phyloP scores from a whole-genome alignment of 2,888 invertebrate species.

The Leptinotarsa haldemani region DNA sequence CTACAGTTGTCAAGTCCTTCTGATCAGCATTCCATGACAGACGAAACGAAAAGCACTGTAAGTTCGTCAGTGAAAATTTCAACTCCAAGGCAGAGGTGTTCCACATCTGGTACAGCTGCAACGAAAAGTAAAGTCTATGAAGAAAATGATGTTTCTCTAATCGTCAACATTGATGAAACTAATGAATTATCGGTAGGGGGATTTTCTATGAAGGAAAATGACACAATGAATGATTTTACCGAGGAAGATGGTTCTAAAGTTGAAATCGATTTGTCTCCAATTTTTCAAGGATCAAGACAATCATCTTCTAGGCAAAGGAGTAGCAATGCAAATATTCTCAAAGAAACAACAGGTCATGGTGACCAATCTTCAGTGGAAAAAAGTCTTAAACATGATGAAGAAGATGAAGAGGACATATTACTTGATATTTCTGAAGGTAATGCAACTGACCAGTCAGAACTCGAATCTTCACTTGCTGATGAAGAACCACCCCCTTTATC shows the following conservation, averaged over 20 bases:
- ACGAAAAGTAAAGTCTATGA: neutral
- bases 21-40: neutral
- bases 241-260: neutral
- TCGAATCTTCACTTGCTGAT: constrained; percentile 4
- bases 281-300: neutral
- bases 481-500: constrained; percentile 1
- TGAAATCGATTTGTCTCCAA: neutral
- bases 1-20: neutral
- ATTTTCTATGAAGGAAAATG: neutral
- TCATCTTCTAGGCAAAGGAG: neutral
- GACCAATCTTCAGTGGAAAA: neutral
- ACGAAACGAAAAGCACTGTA: neutral
- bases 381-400: neutral
- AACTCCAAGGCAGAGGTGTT: neutral
- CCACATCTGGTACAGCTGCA: neutral
- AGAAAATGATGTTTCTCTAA: neutral
- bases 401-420: constrained; percentile 6
- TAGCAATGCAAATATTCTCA: neutral
- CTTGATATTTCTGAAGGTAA: neutral
- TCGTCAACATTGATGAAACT: neutral
- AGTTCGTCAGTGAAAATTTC: neutral
- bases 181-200: neutral
- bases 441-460: neutral
- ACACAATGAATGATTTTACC: neutral
- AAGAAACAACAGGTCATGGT: neutral